Percentiles rank a stretch among this genome's conserved stretches.
Conservation (phyloP, 2,797 vertebrate species). For the Streptopelia turtur region DNA sequence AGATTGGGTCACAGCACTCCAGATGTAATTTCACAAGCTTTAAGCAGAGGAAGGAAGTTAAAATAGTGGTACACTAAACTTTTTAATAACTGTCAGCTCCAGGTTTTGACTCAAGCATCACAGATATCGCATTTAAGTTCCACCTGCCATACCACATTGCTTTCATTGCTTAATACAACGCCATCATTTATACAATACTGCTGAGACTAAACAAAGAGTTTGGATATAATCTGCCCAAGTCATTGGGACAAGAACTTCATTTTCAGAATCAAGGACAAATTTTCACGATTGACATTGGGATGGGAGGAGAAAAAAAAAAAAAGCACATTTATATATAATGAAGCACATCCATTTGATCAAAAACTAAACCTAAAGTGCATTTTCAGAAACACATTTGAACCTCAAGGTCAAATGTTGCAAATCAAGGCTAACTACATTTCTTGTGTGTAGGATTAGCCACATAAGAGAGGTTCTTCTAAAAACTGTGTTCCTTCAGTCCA, state of each 20-base stretch:
- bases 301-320: accelerated
- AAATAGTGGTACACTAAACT: too few species aligned
- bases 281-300: neutral
- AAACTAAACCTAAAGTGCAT: neutral
- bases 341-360: neutral
- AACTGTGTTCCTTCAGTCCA: neutral
- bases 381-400: neutral
- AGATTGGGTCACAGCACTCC: neutral
- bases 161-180: neutral
- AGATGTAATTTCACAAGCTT: neutral
- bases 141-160: neutral
- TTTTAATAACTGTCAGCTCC: too few species aligned
- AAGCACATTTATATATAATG: neutral
- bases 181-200: neutral
- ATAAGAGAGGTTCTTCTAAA: neutral
- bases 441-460: neutral
- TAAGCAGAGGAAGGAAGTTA: neutral
- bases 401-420: neutral
- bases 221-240: neutral
- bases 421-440: neutral
- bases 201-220: neutral
- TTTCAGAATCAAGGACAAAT: neutral
- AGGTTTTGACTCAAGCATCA: neutral
- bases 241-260: neutral
- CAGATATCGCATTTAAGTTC: neutral